phyloP scores from a whole-genome alignment of 2,888 invertebrate genomes.

The Apoda limacodes region DNA sequence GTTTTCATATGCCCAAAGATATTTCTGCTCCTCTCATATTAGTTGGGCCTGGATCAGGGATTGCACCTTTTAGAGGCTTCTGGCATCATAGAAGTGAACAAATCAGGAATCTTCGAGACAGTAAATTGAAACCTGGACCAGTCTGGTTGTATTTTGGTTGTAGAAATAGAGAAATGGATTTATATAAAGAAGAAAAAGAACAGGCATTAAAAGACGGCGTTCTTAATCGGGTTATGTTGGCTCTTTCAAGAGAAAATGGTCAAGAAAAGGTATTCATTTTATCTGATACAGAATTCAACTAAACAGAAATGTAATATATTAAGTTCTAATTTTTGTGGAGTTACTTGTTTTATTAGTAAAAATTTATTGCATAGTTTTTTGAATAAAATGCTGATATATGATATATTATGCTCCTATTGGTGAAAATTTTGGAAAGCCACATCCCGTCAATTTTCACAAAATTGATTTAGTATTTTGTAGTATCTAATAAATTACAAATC shows the following conservation, averaged over 20 bases:
- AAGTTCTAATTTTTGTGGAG: too few species aligned
- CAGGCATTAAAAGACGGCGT: constrained; percentile 76
- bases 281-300: too few species aligned
- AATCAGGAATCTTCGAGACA: constrained; percentile 26
- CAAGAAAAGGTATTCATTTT: constrained; percentile 83
- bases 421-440: too few species aligned
- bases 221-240: constrained; percentile 79
- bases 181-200: constrained; percentile 85
- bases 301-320: too few species aligned
- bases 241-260: constrained; percentile 82
- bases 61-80: constrained; percentile 94
- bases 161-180: constrained; percentile 79
- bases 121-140: constrained; percentile 35
- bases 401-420: too few species aligned
- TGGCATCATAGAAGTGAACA: constrained; percentile 82
- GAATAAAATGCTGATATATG: too few species aligned
- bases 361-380: too few species aligned
- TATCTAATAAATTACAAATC: too few species aligned
- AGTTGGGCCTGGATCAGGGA: constrained; percentile 93
- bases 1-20: constrained; percentile 87
- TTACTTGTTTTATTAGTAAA: too few species aligned
- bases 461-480: too few species aligned
- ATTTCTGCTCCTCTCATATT: constrained; percentile 81
- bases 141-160: constrained; percentile 92
- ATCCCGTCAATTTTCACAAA: too few species aligned